Evolutionary conservation across 2,113 vertebrate genomes (phyloP), one percentile per base, ranked within the genome.

Genomic region (Plestiodon gilberti): DNA sequence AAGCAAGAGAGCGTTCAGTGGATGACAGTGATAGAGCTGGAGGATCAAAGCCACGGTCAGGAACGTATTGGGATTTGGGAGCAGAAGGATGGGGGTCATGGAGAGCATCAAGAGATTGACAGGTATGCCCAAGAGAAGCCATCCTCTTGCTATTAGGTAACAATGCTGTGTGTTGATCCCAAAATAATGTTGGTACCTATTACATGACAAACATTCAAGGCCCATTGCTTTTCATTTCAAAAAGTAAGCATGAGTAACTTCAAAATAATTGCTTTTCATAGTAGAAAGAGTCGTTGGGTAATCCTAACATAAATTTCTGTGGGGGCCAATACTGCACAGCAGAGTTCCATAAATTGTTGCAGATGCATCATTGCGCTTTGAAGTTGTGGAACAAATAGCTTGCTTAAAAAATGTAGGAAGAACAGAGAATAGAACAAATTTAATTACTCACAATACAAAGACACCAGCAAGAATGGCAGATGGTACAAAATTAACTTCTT

Each of bases 301-400:
- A 92, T 81, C 52, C 80, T 2, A 14, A 59, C 84, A 83, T 55
- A 82, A 78, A 81, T 69, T 82, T 20, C 0, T 0, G 77, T 93
- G 96, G 94, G 90, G 90, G 82, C 93, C 89, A 89, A 82, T 85
- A 69, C 92, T 92, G 83, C 88, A 89, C 75, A 84, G 75, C 30
- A 91, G 78, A 91, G 89, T 94, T 95, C 92, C 84, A 57, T 92
- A 90, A 95, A 92, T 94, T 92, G 87, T 91, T 90, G 87, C n/a
- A 85, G 83, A 95, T 87, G 95, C 91, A 83, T 85, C 88, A 81
- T 65, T 30, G n/a, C 88, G 93, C 85, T 90, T 14, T 40, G 74
- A 90, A 61, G 83, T 84, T 84, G 85, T 90, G 89, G 82, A 91
- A 85, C 87, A 94, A 95, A 94, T 90, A 84, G 69, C 91, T 76